Base-by-base conservation (phyloP, 2,797 vertebrate species). In the Acipenser ruthenus region DNA sequence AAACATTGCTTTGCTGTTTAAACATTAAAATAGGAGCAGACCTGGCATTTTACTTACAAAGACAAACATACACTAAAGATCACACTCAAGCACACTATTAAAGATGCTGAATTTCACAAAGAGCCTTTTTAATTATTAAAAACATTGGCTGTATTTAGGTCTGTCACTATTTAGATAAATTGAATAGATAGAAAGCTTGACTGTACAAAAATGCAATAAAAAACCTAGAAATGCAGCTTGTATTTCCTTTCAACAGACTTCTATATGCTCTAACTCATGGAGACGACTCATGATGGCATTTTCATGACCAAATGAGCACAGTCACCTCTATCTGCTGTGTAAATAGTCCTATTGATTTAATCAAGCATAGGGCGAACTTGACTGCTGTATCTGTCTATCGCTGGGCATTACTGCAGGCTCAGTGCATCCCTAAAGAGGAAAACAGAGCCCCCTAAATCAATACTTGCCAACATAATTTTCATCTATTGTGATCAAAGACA, bases 321-420 rank as follows among this genome's bases (percentile, higher is more conserved):
- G 77, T 71, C 76, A 84, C 79, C 78, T 74, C 81, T 85, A 77
- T 78, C 79, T 77, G 74, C 81, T 86, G 88, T 83, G 80, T 78
- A 91, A 93, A 92, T 87, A 81, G 69, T 85, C 75, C 73, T 89
- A 93, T 91, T 87, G 89, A 94, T 93, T 83, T 76, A 76, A 82
- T 85, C 80, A 84, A 84, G 81, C 75, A 80, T 71, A 81, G 78
- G 80, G 79, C 78, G 79, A 87, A 82, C 78, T 81, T 82, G 88
- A 83, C 86, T 86, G 78, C 82, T 85, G 74, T 81, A 81, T 79
- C 83, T 79, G 73, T 83, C 79, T 48, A 50, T 84, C 87, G 83
- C 77, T 80, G 74, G 72, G 78, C 75, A 77, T 84, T 85, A 64
- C 78, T 82, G 80, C 84, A 86, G 85, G 84, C 81, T 86, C 73